Evolutionary conservation across 1,140 invertebrate species (phyloP).

Genomic region (Pseudobourletiella spinata): DNA sequence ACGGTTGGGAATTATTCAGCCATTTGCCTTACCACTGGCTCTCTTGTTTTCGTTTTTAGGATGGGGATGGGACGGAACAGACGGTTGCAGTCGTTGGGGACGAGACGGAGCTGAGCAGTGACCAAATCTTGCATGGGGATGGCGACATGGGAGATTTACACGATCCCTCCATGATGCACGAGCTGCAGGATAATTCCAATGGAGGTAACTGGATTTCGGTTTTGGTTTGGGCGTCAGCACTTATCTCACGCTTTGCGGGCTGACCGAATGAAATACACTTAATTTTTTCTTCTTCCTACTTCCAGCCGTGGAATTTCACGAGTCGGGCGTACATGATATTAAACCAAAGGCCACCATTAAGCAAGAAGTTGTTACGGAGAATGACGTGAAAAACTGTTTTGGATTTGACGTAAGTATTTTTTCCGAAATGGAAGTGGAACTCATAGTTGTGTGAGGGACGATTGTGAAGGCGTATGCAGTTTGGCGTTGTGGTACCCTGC

Average conservation of each 20-base stretch:
- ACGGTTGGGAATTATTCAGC: background rate
- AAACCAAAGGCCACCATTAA: slow-evolving; percentile 38
- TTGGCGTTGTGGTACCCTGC: too few relatives aligned
- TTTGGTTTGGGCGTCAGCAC: too few relatives aligned
- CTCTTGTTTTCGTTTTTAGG: slow-evolving; percentile 36
- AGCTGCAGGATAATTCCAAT: slow-evolving; percentile 11
- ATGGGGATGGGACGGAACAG: slow-evolving; percentile 41
- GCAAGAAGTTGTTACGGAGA: slow-evolving; percentile 47
- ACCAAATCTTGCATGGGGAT: slow-evolving; percentile 34
- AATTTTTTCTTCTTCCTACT: background rate
- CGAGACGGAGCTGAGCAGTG: slow-evolving; percentile 32
- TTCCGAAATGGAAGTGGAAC: too few relatives aligned
- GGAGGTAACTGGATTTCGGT: too few relatives aligned
- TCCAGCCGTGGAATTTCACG: background rate
- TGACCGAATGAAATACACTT: too few relatives aligned
- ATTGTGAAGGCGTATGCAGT: too few relatives aligned
- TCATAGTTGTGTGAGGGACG: too few relatives aligned
- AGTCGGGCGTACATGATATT: background rate
- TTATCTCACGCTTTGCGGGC: too few relatives aligned
- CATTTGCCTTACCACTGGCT: background rate
- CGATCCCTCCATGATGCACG: slow-evolving; percentile 16
- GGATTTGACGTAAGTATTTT: slow-evolving; percentile 61
- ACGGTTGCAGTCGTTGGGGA: slow-evolving; percentile 41
- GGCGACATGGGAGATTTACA: slow-evolving; percentile 27
- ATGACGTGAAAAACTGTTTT: slow-evolving; percentile 72